Conservation (phyloP, 2,888 invertebrate species). For the Protophormia terraenovae region DNA sequence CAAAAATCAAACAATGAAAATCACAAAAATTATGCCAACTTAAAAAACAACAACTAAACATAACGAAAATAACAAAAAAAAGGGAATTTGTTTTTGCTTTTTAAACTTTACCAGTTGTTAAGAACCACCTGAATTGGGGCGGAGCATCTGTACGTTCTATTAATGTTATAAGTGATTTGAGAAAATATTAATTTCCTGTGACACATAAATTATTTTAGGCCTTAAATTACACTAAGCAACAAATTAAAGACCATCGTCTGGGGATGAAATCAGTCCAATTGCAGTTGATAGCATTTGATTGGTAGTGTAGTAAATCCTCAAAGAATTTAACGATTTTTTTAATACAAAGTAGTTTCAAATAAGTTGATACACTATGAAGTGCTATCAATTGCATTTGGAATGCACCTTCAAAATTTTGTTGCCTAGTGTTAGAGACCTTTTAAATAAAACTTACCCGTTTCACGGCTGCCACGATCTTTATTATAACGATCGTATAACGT, state of each 20-base stretch:
- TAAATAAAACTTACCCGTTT: constrained; percentile 77
- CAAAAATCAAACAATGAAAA: neutral
- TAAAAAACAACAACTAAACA: constrained; percentile 15
- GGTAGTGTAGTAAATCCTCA: too few relatives aligned
- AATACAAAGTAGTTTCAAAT: too few relatives aligned
- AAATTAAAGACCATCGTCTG: too few relatives aligned
- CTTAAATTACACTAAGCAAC: too few relatives aligned
- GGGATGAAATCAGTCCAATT: too few relatives aligned
- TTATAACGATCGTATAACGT: constrained; percentile 75
- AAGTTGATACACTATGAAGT: too few relatives aligned
- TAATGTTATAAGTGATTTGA: constrained; percentile 56
- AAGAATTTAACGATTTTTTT: too few relatives aligned
- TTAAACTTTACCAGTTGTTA: constrained; percentile 79
- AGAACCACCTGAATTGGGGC: constrained; percentile 79
- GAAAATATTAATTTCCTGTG: constrained; percentile 60
- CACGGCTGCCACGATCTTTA: constrained; percentile 73
- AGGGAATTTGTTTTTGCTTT: constrained; percentile 26
- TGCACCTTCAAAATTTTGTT: too few relatives aligned
- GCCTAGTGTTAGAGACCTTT: too few relatives aligned
- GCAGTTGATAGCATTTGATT: too few relatives aligned
- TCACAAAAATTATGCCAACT: constrained; percentile 4
- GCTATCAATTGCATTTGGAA: too few relatives aligned
- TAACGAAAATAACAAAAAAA: constrained; percentile 6
- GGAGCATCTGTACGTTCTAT: constrained; percentile 76
- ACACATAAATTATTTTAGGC: neutral